Conservation (phyloP, 2,888 invertebrate species). For the Papilio demoleus region DNA sequence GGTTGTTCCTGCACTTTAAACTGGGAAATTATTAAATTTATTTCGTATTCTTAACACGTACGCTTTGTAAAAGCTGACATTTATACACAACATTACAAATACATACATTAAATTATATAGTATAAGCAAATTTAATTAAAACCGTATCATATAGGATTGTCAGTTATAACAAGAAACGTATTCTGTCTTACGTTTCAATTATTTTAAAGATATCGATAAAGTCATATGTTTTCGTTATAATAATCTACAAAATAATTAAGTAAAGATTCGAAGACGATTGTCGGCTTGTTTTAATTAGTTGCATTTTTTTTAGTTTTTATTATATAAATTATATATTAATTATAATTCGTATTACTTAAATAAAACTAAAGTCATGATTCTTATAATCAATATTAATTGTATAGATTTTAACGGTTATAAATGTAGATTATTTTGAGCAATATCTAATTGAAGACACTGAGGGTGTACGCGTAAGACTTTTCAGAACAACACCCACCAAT, state of each 20-base stretch:
- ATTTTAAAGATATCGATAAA: constrained; percentile 12
- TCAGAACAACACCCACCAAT: constrained; percentile 50
- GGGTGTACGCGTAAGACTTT: background rate
- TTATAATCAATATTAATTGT: no score
- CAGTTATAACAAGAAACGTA: constrained; percentile 8
- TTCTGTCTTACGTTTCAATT: background rate
- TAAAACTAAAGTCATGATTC: no score
- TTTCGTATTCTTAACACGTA: constrained; percentile 15
- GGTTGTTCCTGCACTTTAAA: no score
- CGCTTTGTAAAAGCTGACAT: background rate
- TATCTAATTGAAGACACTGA: background rate
- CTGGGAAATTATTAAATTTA: no score
- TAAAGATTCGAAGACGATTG: background rate
- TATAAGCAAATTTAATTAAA: constrained; percentile 4
- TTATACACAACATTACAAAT: background rate
- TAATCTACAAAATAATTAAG: constrained; percentile 7
- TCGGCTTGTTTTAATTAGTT: background rate
- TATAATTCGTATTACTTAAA: no score
- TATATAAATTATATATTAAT: no score
- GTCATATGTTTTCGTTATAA: constrained; percentile 1
- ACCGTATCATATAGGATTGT: constrained; percentile 10
- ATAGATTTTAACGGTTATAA: no score
- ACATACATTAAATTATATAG: background rate
- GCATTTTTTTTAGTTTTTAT: background rate
- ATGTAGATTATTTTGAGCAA: background rate